These are phyloP conservation scores for Drosophila hamatofila DNA, from an alignment of 2,888 invertebrate species.

Conservation along the genomic window DNA sequence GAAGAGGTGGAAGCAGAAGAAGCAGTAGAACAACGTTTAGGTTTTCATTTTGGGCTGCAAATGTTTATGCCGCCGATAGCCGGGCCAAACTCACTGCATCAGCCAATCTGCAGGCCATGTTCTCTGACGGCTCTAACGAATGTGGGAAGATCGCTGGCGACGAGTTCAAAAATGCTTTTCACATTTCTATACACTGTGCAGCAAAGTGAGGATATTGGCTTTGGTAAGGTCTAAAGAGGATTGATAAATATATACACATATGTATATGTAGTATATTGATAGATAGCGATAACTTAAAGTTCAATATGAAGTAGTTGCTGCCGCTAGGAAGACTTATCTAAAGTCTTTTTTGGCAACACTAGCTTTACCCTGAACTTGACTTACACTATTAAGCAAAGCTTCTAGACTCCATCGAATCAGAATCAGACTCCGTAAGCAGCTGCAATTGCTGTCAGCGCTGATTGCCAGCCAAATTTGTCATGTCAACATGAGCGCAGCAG, in stretches of 20 bases:
- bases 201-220: background rate
- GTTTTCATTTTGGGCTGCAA: conserved; percentile 22
- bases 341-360: background rate
- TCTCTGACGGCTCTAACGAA: conserved; percentile 70
- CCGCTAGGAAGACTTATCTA: background rate
- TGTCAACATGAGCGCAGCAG: conserved; percentile 50
- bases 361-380: background rate
- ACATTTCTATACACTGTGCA: background rate
- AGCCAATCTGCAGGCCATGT: conserved; percentile 54
- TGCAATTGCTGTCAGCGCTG: background rate
- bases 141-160: conserved; percentile 61
- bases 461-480: conserved; percentile 63
- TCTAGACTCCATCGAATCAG: background rate
- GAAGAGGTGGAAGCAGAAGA: background rate
- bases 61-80: conserved; percentile 7
- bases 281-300: background rate
- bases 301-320: background rate
- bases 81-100: conserved; percentile 10
- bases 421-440: background rate
- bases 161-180: conserved; percentile 49
- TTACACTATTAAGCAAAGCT: background rate
- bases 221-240: too few species aligned
- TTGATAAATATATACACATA: background rate
- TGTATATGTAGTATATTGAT: background rate
- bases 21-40: conserved; percentile 46